Conservation (phyloP, 2,888 invertebrate genomes). For the Dolichopus griseipennis region DNA sequence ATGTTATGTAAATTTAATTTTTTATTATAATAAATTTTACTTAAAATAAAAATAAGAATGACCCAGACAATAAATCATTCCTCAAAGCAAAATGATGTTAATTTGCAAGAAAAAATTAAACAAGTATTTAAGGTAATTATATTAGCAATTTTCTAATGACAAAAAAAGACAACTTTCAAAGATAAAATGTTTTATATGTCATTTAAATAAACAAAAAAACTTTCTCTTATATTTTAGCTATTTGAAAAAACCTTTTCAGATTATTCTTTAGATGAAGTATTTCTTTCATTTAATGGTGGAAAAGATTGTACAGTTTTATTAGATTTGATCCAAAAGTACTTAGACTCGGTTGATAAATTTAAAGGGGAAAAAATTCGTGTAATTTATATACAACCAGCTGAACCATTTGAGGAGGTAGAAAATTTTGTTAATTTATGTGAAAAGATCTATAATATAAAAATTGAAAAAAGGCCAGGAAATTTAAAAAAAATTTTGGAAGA, state of each 20-base stretch:
- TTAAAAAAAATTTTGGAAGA: slow-evolving; percentile 62
- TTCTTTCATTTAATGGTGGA: slow-evolving; percentile 94
- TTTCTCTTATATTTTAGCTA: slow-evolving; percentile 44
- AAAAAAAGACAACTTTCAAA: no score
- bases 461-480: slow-evolving; percentile 58
- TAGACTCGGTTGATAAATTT: slow-evolving; percentile 35
- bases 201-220: slow-evolving; percentile 33
- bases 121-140: no score
- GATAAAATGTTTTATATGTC: no score
- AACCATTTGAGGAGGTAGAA: slow-evolving; percentile 80
- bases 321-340: slow-evolving; percentile 49
- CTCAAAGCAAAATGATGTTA: no score
- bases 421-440: slow-evolving; percentile 67
- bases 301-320: slow-evolving; percentile 95
- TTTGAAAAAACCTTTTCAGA: slow-evolving; percentile 52
- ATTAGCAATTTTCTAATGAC: no score
- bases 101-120: no score
- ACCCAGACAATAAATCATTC: no score
- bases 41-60: no score
- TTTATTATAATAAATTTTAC: no score
- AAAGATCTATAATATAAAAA: slow-evolving; percentile 61
- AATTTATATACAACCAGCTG: slow-evolving; percentile 73
- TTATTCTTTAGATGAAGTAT: slow-evolving; percentile 66
- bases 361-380: slow-evolving; percentile 37
- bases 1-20: no score